Base-by-base conservation (phyloP, 2,797 vertebrate species). In the Lithobates sylvaticus region DNA sequence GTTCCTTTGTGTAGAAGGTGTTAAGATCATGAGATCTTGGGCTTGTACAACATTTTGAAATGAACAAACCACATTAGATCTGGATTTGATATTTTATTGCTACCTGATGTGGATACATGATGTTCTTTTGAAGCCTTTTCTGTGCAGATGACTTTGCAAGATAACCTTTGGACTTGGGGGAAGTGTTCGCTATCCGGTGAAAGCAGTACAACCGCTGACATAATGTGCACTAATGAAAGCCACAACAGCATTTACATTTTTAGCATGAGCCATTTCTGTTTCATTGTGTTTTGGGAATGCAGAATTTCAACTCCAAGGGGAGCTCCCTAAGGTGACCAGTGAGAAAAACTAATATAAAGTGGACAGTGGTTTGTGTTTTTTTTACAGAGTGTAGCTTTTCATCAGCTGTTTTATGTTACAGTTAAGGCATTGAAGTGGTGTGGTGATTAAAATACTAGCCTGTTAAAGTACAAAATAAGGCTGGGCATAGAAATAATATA, bases 1-100 rank as follows among this genome's bases (percentile, higher is more conserved):
- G 54, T 61, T n/a, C 34, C 29, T 21, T 29, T 73, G 54, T 77
- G 50, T 71, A 27, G 50, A 84, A 84, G 54, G 54, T 76, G 78
- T 83, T 82, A 82, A 47, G 10, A 65, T 68, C 90, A 88, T 86
- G 91, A 90, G 86, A 76, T 87, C 90, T 88, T 67, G 29, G 1
- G 13, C n/a, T 76, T 27, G 3, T 58, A 68, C 21, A 54, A 47
- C 61, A 47, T 67, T 68, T 29, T 74, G 54, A 15, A 23, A 50
- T 26, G 34, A 75, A 58, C 26, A 42, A 15, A 34, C 44, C 77
- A 15, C 70, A 87, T 84, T 58, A 16, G 27, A 75, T 74, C 73
- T 29, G 32, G 47, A 34, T 69, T 80, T 61, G 61, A 44, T 87
- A 84, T 81, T 34, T 84, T 54, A 80, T 80, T 80, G 76, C 84